Evolutionary conservation across 2,113 vertebrate species (phyloP).

Genomic region (Fregetta grallaria): DNA sequence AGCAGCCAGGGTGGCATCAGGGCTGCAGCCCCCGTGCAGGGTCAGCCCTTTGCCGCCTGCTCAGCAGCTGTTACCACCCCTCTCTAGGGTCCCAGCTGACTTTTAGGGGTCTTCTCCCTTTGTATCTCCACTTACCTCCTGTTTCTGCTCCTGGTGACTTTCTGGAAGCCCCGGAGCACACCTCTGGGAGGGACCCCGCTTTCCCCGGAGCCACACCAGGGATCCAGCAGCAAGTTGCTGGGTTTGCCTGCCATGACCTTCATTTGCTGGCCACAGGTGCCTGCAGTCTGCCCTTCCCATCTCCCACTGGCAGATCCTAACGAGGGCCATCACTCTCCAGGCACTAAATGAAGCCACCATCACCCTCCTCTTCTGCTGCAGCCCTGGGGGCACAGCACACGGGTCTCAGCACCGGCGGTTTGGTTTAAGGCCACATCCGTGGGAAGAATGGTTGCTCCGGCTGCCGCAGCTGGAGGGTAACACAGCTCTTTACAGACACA

Average conservation of each 20-base stretch:
- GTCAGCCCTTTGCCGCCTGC: background rate
- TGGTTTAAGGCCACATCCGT: background rate
- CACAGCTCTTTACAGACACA: background rate
- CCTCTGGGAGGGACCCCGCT: background rate
- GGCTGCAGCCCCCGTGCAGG: background rate
- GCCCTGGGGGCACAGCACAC: background rate
- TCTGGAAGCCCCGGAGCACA: background rate
- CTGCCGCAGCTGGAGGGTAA: background rate
- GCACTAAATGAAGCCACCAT: background rate
- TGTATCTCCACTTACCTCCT: background rate
- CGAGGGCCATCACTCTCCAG: background rate
- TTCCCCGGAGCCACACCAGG: background rate
- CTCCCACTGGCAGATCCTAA: background rate
- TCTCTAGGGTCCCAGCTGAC: background rate
- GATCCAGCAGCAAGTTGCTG: rapidly evolving
- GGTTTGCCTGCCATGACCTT: background rate
- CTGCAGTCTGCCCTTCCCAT: background rate
- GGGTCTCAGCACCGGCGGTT: background rate
- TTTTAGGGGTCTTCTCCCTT: background rate
- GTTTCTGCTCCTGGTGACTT: background rate
- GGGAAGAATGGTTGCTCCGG: background rate
- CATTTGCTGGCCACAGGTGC: background rate
- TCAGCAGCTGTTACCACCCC: background rate
- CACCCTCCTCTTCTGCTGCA: background rate
- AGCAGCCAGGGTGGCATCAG: background rate